These are phyloP conservation scores for Umimayanthus kanabou DNA, from an alignment of 92 coral and sea anemone genomes.

Conservation along the genomic window DNA sequence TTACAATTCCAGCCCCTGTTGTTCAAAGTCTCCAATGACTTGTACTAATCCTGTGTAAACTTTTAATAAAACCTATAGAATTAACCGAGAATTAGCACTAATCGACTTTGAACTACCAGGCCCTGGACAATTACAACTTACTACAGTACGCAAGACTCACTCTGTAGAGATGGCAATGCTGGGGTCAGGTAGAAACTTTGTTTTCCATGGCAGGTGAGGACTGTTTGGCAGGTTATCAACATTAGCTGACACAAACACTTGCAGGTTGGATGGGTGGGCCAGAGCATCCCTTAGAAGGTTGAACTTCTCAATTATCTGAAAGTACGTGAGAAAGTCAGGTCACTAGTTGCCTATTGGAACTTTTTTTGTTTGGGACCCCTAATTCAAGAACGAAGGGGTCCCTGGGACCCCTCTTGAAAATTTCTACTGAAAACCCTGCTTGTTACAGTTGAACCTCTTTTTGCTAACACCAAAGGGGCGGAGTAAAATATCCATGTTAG, in stretches of 20 bases:
- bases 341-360: not conserved
- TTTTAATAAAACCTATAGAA: too few species aligned
- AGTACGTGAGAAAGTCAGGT: not conserved
- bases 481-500: too few species aligned
- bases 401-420: too few species aligned
- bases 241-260: slow-evolving; percentile 88
- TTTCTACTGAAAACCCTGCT: too few species aligned
- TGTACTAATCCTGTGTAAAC: too few species aligned
- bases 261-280: slow-evolving; percentile 78
- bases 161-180: slow-evolving; percentile 57
- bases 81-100: too few species aligned
- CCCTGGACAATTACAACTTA: not conserved
- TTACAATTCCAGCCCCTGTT: not conserved
- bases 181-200: slow-evolving; percentile 52
- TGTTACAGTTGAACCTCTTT: too few species aligned
- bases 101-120: too few species aligned
- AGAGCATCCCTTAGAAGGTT: slow-evolving; percentile 69
- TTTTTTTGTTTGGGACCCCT: too few species aligned
- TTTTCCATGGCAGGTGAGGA: slow-evolving; percentile 80
- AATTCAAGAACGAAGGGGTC: too few species aligned
- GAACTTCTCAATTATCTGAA: slow-evolving; percentile 78
- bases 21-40: too few species aligned
- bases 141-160: slow-evolving; percentile 42
- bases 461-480: too few species aligned
- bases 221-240: slow-evolving; percentile 74